These are phyloP conservation scores for Rhizoglyphus robini DNA, from an alignment of 1,140 invertebrate species.

Conservation along the genomic window DNA sequence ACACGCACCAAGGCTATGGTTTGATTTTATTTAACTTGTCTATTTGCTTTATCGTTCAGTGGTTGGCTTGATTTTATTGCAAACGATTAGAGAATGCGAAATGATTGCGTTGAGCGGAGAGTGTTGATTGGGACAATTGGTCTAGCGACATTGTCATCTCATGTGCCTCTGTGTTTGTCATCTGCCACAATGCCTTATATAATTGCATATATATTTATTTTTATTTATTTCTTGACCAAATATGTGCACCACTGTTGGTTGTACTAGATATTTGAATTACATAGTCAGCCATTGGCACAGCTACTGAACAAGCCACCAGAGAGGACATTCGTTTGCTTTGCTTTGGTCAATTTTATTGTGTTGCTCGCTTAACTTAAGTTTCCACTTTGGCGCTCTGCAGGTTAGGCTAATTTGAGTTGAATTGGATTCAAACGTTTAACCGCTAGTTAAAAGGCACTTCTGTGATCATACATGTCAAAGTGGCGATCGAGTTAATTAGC, in stretches of 20 bases:
- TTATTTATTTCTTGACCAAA: neutral
- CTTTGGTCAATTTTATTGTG: neutral
- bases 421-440: no score
- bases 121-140: neutral
- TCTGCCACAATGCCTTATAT: conserved; percentile 1
- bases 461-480: no score
- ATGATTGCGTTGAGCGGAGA: neutral
- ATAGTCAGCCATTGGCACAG: neutral
- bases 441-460: no score
- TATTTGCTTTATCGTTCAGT: neutral
- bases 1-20: no score
- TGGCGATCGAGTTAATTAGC: no score
- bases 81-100: neutral
- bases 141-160: no score
- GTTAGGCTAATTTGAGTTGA: no score
- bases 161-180: neutral
- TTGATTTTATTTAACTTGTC: neutral
- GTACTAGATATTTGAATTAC: neutral
- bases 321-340: neutral
- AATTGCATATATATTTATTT: conserved; percentile 5
- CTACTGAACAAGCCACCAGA: neutral
- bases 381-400: no score
- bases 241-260: neutral
- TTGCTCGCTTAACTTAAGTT: neutral
- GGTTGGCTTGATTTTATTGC: conserved; percentile 1